Evolutionary conservation across 2,797 vertebrate genomes (phyloP).

Genomic region (Melanotaenia trifasciata): DNA sequence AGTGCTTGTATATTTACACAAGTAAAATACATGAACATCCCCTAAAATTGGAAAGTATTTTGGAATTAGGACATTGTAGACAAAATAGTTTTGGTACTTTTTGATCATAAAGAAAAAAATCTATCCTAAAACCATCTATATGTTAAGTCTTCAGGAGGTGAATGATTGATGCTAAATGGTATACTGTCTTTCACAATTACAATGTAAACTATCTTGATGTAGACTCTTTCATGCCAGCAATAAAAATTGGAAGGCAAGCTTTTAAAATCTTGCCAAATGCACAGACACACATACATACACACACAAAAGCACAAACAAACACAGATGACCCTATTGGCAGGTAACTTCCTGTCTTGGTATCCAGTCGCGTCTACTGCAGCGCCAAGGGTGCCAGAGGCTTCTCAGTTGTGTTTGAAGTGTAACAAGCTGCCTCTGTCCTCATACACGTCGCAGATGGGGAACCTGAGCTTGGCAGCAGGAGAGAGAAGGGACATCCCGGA

Average conservation of each 20-base stretch:
- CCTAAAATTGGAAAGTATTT: background rate
- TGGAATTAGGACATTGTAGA: slow-evolving; percentile 12
- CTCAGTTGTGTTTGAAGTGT: slow-evolving; percentile 68
- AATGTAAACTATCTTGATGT: slow-evolving; percentile 50
- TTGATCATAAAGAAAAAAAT: background rate
- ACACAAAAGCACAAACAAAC: slow-evolving; percentile 25
- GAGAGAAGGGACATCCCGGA: slow-evolving; percentile 57
- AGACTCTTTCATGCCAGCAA: slow-evolving; percentile 51
- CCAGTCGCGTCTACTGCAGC: slow-evolving; percentile 47
- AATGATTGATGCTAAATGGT: slow-evolving; percentile 21
- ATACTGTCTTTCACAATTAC: slow-evolving; percentile 28
- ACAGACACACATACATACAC: slow-evolving; percentile 30
- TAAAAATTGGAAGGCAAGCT: slow-evolving; percentile 59
- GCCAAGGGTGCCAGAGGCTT: slow-evolving; percentile 59
- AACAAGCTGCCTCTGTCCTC: slow-evolving; percentile 68
- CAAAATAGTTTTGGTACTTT: slow-evolving; percentile 10
- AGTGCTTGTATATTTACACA: too few species aligned
- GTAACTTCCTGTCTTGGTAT: slow-evolving; percentile 56
- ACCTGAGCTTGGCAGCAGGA: slow-evolving; percentile 65
- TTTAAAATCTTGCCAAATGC: slow-evolving; percentile 51
- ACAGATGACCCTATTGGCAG: slow-evolving; percentile 55
- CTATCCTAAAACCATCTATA: slow-evolving; percentile 1
- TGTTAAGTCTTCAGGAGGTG: slow-evolving; percentile 7
- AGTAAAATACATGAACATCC: too few species aligned
- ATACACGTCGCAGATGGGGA: slow-evolving; percentile 68